These are phyloP conservation scores for Momotus momota DNA, from an alignment of 2,797 vertebrate genomes.

Conservation along the genomic window DNA sequence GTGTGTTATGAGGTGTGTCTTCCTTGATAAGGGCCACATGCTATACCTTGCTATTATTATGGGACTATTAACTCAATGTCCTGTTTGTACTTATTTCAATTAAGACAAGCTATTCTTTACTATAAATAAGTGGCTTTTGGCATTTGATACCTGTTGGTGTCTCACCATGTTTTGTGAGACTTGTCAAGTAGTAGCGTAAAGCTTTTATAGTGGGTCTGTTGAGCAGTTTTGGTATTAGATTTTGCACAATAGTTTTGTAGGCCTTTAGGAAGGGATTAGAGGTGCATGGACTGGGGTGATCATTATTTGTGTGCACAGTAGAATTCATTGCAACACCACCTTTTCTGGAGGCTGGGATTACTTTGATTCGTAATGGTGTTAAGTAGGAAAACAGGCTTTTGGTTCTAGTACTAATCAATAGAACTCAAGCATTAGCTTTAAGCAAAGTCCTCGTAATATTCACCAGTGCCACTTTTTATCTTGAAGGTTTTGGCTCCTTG, in stretches of 20 bases:
- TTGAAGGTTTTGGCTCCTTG: neutral
- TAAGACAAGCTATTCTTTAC: neutral
- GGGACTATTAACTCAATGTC: neutral
- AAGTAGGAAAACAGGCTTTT: neutral
- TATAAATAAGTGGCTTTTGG: neutral
- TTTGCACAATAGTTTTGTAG: neutral
- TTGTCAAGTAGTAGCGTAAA: neutral
- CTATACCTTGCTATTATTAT: rapidly evolving
- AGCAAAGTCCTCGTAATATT: neutral
- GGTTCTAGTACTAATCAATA: neutral
- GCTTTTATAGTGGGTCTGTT: neutral
- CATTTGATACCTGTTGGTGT: neutral
- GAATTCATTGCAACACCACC: neutral
- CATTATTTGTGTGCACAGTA: neutral
- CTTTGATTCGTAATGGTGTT: neutral
- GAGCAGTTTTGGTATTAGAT: neutral
- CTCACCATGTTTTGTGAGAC: neutral
- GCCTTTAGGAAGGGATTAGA: neutral
- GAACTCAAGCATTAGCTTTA: neutral
- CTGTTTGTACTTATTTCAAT: neutral
- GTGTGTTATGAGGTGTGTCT: neutral
- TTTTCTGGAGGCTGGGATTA: neutral
- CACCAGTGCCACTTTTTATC: neutral
- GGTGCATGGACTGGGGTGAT: no score
- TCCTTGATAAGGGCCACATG: neutral